Percentiles rank a stretch among this genome's conserved stretches.
Evolutionary conservation across 2,113 vertebrate genomes (phyloP).

Genomic region (Sterna hirundo): DNA sequence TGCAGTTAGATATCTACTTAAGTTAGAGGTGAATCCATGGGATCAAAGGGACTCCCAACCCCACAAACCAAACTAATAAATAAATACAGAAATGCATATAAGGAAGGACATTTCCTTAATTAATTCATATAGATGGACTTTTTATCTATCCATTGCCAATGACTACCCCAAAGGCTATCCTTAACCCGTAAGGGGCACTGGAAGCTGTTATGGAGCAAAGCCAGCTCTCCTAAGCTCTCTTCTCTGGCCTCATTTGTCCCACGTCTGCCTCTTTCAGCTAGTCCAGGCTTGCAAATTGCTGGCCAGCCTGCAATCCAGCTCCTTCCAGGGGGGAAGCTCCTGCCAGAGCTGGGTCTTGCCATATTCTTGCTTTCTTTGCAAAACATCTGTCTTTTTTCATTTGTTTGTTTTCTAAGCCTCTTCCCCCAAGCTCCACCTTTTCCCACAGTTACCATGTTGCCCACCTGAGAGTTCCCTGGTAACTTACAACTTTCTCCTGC

Average conservation of each 20-base stretch:
- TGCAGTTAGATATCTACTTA: neutral
- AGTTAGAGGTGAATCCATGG: neutral
- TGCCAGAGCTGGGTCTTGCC: rapidly evolving
- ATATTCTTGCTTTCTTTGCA: neutral
- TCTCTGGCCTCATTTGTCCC: neutral
- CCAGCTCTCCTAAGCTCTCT: neutral
- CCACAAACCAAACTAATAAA: neutral
- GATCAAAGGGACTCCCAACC: neutral
- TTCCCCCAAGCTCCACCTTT: neutral
- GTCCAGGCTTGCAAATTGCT: neutral
- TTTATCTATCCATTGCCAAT: neutral
- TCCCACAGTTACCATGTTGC: neutral
- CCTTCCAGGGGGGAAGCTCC: no score
- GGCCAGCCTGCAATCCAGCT: neutral
- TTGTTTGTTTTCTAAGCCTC: neutral
- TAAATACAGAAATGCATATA: neutral
- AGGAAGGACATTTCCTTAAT: neutral
- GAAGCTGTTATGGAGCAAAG: neutral
- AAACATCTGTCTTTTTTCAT: neutral
- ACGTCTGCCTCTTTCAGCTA: neutral
- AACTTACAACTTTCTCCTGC: neutral
- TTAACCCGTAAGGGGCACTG: neutral
- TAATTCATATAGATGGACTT: neutral
- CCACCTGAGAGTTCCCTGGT: neutral
- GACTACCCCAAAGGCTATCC: neutral